Conservation (phyloP, 2,113 vertebrate species). For the Oreochromis spilurus region DNA sequence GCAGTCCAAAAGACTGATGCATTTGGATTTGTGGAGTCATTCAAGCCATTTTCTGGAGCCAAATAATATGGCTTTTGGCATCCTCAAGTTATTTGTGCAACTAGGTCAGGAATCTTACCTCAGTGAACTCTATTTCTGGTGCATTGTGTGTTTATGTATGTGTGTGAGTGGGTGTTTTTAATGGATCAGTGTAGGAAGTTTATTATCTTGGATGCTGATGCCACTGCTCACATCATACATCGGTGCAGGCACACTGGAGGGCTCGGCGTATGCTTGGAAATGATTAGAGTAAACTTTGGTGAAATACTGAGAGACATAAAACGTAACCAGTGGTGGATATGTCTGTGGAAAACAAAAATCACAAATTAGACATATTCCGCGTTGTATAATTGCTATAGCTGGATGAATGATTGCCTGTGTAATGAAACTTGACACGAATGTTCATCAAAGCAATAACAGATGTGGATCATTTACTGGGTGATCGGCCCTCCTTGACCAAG, state of each 20-base stretch:
- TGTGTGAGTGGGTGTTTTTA: conserved; percentile 19
- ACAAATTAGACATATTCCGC: neutral
- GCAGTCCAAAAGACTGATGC: neutral
- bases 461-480: neutral
- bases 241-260: neutral
- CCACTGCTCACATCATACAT: neutral
- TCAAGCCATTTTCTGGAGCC: neutral
- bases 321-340: neutral
- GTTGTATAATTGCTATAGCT: neutral
- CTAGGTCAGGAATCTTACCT: neutral
- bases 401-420: conserved; percentile 25
- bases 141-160: neutral
- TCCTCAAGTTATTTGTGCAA: neutral
- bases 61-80: neutral
- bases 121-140: neutral
- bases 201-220: conserved; percentile 16
- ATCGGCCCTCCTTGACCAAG: neutral
- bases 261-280: neutral
- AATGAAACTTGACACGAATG: conserved; percentile 19
- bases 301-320: neutral
- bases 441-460: neutral
- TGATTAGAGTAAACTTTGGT: neutral
- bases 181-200: conserved; percentile 7
- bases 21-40: neutral
- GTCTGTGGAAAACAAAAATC: neutral